These are phyloP conservation scores for Orchestia grillus DNA, from an alignment of 1,140 invertebrate species.

Conservation along the genomic window DNA sequence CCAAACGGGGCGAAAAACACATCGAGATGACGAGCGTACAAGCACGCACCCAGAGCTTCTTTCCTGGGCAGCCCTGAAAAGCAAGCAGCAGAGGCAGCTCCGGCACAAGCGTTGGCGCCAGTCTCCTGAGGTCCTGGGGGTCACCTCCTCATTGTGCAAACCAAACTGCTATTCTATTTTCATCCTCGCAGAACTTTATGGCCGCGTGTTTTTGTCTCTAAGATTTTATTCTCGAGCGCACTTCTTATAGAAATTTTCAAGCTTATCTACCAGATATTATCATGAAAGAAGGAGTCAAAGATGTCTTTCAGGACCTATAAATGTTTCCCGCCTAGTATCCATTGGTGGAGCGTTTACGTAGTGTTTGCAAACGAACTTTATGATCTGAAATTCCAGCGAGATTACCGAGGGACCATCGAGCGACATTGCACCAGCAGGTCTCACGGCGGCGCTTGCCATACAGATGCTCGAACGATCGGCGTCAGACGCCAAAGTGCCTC, in stretches of 20 bases:
- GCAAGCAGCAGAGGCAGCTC: background rate
- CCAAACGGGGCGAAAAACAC: background rate
- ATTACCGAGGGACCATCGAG: background rate
- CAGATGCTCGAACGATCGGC: background rate
- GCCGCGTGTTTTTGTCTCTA: background rate
- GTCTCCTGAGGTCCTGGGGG: background rate
- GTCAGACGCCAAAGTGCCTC: background rate
- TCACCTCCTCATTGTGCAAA: background rate
- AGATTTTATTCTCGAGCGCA: background rate
- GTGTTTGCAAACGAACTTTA: conserved; percentile 23
- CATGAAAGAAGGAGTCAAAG: background rate
- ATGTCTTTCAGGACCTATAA: background rate
- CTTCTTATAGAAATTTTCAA: background rate
- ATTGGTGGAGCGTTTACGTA: conserved; percentile 24
- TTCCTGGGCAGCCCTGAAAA: background rate
- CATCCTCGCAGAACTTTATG: background rate
- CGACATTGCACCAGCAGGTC: background rate
- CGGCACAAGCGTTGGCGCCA: background rate
- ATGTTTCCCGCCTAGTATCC: background rate
- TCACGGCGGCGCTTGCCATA: background rate
- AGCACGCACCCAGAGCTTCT: background rate
- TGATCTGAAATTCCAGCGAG: conserved; percentile 20
- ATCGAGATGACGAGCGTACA: background rate
- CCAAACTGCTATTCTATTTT: background rate
- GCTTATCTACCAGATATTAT: background rate